phyloP scores from a whole-genome alignment of 2,888 invertebrate genomes.

The Malacosoma neustria region DNA sequence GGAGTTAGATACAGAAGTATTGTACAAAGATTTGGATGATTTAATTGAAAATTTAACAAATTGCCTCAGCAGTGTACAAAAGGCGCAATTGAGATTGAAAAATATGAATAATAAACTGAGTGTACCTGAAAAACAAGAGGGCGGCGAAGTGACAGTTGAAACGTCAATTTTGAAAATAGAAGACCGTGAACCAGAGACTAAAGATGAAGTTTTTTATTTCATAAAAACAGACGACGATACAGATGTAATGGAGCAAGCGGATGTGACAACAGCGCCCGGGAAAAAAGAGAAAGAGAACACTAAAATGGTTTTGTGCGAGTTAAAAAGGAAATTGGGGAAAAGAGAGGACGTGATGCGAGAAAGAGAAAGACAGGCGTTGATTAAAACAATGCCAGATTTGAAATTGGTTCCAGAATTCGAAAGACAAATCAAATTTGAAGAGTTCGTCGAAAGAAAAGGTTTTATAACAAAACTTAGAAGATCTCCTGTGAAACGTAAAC shows the following conservation, averaged over 20 bases:
- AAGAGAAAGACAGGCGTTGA: slow-evolving; percentile 59
- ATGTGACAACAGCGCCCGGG: slow-evolving; percentile 51
- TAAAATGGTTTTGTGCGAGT: slow-evolving; percentile 51
- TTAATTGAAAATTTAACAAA: slow-evolving; percentile 49
- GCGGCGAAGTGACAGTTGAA: slow-evolving; percentile 11
- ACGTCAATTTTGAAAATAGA: slow-evolving; percentile 40
- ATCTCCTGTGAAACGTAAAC: slow-evolving; percentile 14
- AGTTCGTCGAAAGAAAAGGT: slow-evolving; percentile 37
- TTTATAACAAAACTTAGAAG: slow-evolving; percentile 39
- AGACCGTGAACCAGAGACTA: slow-evolving; percentile 44
- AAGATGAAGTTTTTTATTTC: slow-evolving; percentile 65
- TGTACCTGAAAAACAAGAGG: slow-evolving; percentile 14
- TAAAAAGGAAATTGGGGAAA: slow-evolving; percentile 57
- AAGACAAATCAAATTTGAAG: slow-evolving; percentile 49
- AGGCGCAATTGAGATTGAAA: slow-evolving; percentile 47
- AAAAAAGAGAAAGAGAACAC: slow-evolving; percentile 49
- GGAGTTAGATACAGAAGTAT: slow-evolving; percentile 39
- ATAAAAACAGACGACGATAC: slow-evolving; percentile 56
- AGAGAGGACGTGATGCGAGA: slow-evolving; percentile 65
- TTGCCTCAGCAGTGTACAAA: slow-evolving; percentile 44
- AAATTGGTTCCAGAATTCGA: slow-evolving; percentile 59
- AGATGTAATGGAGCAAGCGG: slow-evolving; percentile 22
- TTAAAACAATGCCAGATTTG: slow-evolving; percentile 60
- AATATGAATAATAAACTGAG: slow-evolving; percentile 44
- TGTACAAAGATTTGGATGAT: slow-evolving; percentile 54